Evolutionary conservation across 2,113 vertebrate species (phyloP).

Genomic region (Plectropomus leopardus): DNA sequence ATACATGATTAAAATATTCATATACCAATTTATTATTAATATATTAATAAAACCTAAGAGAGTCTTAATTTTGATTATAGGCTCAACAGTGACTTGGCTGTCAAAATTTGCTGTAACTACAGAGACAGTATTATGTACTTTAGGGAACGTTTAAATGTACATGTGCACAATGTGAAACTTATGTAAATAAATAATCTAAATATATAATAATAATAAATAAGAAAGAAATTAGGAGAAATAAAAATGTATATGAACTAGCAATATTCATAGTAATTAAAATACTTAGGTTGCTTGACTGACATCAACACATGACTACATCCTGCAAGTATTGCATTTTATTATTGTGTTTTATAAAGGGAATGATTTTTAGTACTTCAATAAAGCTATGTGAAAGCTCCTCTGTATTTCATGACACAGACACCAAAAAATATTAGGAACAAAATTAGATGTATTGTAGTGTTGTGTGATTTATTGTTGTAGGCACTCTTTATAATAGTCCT

Average conservation of each 20-base stretch:
- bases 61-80: constrained; percentile 32
- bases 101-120: constrained; percentile 1
- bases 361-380: too few relatives aligned
- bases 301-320: too few relatives aligned
- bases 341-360: too few relatives aligned
- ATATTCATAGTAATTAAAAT: too few relatives aligned
- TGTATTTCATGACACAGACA: background rate
- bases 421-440: background rate
- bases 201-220: background rate
- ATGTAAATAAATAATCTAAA: too few relatives aligned
- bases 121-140: background rate
- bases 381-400: background rate
- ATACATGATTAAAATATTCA: constrained; percentile 21
- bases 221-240: background rate
- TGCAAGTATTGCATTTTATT: too few relatives aligned
- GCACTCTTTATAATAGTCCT: too few relatives aligned
- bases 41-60: constrained; percentile 25
- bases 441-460: background rate
- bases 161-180: background rate
- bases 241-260: too few relatives aligned
- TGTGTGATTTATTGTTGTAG: background rate
- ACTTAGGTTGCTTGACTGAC: too few relatives aligned
- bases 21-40: constrained; percentile 27
- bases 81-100: background rate
- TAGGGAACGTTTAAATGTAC: background rate